These are phyloP conservation scores for Pavo muticus DNA, from an alignment of 2,113 vertebrate species.

Conservation along the genomic window DNA sequence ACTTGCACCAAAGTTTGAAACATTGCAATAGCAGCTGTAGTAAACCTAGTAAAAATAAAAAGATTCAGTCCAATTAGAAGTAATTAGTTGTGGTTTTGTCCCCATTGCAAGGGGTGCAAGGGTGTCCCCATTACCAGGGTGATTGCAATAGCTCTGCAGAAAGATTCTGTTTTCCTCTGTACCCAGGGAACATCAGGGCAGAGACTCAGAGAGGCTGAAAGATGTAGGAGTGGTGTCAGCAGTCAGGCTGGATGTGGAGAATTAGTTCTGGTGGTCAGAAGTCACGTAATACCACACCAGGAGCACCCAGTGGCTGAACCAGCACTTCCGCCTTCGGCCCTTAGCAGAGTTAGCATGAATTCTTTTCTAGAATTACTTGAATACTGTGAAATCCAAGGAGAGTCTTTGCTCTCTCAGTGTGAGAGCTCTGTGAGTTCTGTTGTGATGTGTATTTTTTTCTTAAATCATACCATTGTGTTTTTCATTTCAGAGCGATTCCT, in stretches of 20 bases:
- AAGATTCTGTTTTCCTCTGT: background rate
- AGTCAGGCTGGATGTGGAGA: background rate
- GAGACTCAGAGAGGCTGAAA: background rate
- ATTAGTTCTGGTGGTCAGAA: background rate
- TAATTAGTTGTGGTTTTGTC: background rate
- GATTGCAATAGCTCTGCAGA: background rate
- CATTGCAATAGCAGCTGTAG: background rate
- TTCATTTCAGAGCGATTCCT: slow-evolving; percentile 71
- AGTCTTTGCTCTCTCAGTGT: background rate
- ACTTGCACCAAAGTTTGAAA: background rate
- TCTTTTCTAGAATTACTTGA: background rate
- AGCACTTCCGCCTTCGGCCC: background rate
- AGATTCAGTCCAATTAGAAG: background rate
- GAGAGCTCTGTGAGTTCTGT: background rate
- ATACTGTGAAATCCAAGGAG: background rate
- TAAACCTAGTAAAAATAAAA: background rate
- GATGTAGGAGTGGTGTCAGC: background rate
- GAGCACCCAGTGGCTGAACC: background rate
- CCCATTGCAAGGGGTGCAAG: background rate
- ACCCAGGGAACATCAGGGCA: background rate
- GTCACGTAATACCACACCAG: rapidly evolving
- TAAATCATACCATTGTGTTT: background rate
- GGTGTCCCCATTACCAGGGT: background rate
- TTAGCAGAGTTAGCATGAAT: background rate
- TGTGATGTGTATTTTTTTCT: background rate